Conservation (phyloP, 2,113 vertebrate species). For the Scatophagus argus region DNA sequence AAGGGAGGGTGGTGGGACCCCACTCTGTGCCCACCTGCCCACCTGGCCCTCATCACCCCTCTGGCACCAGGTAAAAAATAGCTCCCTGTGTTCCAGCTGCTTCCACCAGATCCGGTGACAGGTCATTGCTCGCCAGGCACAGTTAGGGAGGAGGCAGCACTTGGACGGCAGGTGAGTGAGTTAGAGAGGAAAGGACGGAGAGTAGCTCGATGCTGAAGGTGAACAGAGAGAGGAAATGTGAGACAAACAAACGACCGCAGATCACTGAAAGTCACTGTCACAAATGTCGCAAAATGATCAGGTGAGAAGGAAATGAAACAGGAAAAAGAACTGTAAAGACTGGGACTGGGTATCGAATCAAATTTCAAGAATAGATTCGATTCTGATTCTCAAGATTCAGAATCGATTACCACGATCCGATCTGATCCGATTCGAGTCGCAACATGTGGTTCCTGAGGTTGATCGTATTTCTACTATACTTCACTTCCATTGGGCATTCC, state of each 20-base stretch:
- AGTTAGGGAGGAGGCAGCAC: conserved; percentile 65
- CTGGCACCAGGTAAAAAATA: conserved; percentile 75
- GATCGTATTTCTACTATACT: too few relatives aligned
- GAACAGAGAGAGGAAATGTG: conserved; percentile 29
- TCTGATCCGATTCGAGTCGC: too few relatives aligned
- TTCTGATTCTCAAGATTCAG: too few relatives aligned
- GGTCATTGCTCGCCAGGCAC: conserved; percentile 72
- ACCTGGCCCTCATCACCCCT: conserved; percentile 65
- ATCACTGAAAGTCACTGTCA: neutral
- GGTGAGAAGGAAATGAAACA: neutral
- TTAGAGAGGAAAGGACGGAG: conserved; percentile 37
- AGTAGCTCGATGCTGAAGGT: conserved; percentile 51
- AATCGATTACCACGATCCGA: too few relatives aligned
- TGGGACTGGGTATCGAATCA: too few relatives aligned
- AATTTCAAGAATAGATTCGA: too few relatives aligned
- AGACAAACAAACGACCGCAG: neutral
- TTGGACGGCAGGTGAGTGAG: conserved; percentile 39
- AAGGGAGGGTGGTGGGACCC: conserved; percentile 62
- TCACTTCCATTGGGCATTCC: too few relatives aligned
- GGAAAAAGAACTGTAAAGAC: neutral
- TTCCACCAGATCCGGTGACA: conserved; percentile 62
- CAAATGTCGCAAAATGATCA: neutral
- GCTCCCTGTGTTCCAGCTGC: conserved; percentile 75
- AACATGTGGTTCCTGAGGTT: too few relatives aligned
- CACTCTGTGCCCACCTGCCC: conserved; percentile 79